Base-by-base conservation (phyloP, 2,888 invertebrate species). In the Heliconius charithonia region DNA sequence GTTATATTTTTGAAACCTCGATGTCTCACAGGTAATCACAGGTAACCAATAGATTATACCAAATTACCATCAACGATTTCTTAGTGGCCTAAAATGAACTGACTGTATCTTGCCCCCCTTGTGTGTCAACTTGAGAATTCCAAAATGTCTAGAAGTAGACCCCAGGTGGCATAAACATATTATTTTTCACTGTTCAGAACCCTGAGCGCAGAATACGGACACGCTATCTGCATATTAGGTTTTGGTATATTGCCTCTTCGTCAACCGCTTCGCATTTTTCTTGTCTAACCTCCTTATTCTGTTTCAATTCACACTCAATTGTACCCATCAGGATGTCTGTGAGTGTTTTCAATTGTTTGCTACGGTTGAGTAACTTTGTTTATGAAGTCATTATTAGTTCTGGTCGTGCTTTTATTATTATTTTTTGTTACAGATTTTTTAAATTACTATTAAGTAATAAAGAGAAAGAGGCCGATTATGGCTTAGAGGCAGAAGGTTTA, bases 261-360 rank as follows among this genome's bases (percentile, higher is more conserved):
- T 66, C 66, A 66, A 77, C 37, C 37, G 72, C 62, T 73, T 66
- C 77, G 29, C 73, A 77, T 77, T 77, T 73, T 69, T 74, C 51
- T 66, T 78, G 62, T 66, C 29, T 69, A 69, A 73, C 59, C 67
- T 62, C 66, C 74, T 78, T 69, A 78, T 74, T 74, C 51, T 62
- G 62, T 78, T 78, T 74, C 78, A 59, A 69, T 78, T 78, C 74
- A 67, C 41, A 66, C 74, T 78, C 74, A 73, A 73, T 74, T 74
- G 74, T 74, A 67, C n/a, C 66, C 77, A 74, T 78, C 67, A 67
- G 45, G 67, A 78, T 59, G 78, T 62, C 69, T 67, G 66, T 37
- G 59, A 67, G 62, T 29, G 29, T 74, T 69, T 78, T 69, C 59
- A 41, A 78, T 74, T 78, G 78, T 74, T 78, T 41, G 59, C 62